A percentile compares a stretch with the other conserved stretches of the same genome.
phyloP scores from a whole-genome alignment of 2,797 vertebrate species.

The Kryptopterus vitreolus region DNA sequence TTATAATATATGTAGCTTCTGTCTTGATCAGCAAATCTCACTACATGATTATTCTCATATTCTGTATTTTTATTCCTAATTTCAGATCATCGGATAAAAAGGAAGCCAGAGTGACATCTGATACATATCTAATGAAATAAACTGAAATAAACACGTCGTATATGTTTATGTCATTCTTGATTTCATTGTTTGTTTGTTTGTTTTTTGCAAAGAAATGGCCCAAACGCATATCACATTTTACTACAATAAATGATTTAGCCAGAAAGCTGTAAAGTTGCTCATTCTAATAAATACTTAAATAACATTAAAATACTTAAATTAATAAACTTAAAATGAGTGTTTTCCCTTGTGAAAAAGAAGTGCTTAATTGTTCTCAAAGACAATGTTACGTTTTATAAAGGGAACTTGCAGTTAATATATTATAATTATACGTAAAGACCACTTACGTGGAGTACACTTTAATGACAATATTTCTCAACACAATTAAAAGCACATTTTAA shows the following conservation, averaged over 20 bases:
- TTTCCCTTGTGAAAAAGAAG: too few species aligned
- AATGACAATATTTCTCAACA: too few species aligned
- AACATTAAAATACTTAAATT: too few species aligned
- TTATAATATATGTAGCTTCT: too few species aligned
- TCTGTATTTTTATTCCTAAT: background rate
- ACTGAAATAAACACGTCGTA: slow-evolving; percentile 17
- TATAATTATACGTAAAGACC: too few species aligned
- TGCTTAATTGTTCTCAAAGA: too few species aligned
- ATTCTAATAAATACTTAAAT: background rate
- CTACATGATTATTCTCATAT: background rate
- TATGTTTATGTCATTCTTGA: background rate
- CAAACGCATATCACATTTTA: background rate
- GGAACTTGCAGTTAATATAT: too few species aligned
- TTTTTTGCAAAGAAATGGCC: background rate
- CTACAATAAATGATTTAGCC: background rate
- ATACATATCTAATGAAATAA: background rate
- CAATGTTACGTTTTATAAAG: too few species aligned
- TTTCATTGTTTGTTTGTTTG: background rate
- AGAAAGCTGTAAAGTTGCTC: background rate
- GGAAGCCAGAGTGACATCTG: background rate
- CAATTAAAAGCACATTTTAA: too few species aligned
- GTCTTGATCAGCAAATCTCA: background rate
- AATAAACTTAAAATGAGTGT: too few species aligned
- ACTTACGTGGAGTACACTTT: too few species aligned
- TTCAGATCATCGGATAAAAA: slow-evolving; percentile 35